Evolutionary conservation across 2,797 vertebrate genomes (phyloP), one percentile per base, ranked within the genome.

Genomic region (Hafferia zeledoni): DNA sequence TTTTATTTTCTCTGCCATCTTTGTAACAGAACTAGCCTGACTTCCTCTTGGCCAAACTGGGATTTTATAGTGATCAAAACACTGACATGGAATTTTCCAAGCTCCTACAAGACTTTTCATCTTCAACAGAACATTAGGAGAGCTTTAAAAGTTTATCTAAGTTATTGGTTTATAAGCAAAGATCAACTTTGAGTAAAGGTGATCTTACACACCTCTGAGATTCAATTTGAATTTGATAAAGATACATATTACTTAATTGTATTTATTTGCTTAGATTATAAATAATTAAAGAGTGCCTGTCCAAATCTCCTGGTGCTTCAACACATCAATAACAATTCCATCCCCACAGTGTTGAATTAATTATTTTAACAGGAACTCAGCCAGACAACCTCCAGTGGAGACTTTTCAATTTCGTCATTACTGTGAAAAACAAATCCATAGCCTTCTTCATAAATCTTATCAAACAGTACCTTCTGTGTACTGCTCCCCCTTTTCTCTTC

Each of bases 181-280:
- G 87, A 80, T n/a, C 20, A 76, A 39, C 78, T 75, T 89, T 33
- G 82, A 87, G 52, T 39, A 63, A 76, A 92, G 87, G 91, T 94
- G 87, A 89, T 84, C 70, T 90, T 78, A 20, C 1, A 0, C 68
- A 61, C 89, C 67, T 72, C 75, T 82, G 82, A 85, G 91, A 94
- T 57, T 82, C 11, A 82, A 79, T 87, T 69, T 91, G 63, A 79
- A 76, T 87, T 87, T 94, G 75, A 65, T 64, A 71, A 47, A 59
- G 84, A 41, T 72, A 79, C 27, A 18, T 92, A 78, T 91, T 89
- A 30, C 50, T 78, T 93, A 91, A 94, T 94, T 94, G 55, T 84
- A 79, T 91, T 87, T 94, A 87, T 90, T 92, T 95, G 43, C 93
- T 91, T 79, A 87, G 78, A 85, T 94, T 82, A 92, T 94, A 82